Conservation (phyloP, 2,888 invertebrate genomes). For the Luperina nickerlii region DNA sequence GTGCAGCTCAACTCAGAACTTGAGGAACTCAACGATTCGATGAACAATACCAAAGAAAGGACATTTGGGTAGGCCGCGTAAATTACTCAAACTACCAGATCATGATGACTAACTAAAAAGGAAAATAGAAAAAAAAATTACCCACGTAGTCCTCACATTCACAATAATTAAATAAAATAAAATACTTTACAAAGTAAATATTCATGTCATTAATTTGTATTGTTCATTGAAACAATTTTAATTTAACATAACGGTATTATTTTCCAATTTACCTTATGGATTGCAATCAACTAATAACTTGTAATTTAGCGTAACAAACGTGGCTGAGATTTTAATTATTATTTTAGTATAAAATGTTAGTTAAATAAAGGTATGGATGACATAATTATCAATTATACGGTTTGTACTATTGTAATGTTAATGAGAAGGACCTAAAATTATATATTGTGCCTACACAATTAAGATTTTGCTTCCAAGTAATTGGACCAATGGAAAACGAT, state of each 20-base stretch:
- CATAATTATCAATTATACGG: not conserved
- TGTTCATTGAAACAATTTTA: not conserved
- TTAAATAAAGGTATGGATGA: too few relatives aligned
- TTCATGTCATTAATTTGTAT: not conserved
- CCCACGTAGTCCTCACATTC: too few relatives aligned
- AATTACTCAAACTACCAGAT: too few relatives aligned
- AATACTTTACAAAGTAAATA: too few relatives aligned
- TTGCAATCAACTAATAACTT: constrained; percentile 3
- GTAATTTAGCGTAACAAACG: not conserved
- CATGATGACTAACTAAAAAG: too few relatives aligned
- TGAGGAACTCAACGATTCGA: too few relatives aligned
- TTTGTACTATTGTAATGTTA: not conserved
- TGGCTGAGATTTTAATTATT: not conserved
- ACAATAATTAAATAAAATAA: too few relatives aligned
- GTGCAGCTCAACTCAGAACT: too few relatives aligned
- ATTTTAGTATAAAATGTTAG: not conserved
- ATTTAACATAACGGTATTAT: not conserved
- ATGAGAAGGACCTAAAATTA: not conserved
- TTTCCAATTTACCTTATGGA: constrained; percentile 12
- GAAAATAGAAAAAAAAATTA: too few relatives aligned
- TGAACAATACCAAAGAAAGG: too few relatives aligned
- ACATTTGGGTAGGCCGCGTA: too few relatives aligned
- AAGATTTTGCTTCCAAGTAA: not conserved
- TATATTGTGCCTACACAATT: not conserved
- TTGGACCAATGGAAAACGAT: not conserved